Conservation (phyloP, 1,140 invertebrate genomes). For the Drosophila insularis region DNA sequence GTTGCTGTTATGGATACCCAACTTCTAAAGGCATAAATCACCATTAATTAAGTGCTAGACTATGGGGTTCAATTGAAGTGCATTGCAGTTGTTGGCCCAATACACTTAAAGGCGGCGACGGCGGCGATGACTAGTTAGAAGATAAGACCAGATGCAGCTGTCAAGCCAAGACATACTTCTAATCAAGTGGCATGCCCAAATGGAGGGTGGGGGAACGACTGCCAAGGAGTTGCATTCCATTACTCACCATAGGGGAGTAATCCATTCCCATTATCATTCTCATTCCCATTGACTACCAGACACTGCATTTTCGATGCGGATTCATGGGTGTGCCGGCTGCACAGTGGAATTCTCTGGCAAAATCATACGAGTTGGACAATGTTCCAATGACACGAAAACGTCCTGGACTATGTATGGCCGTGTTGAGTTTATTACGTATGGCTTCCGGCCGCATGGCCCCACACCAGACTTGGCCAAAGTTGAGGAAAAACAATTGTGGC, state of each 20-base stretch:
- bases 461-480: constrained; percentile 95
- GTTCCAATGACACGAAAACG: constrained; percentile 91
- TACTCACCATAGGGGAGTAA: constrained; percentile 7
- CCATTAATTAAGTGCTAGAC: constrained; percentile 65
- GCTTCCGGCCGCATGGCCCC: constrained; percentile 78
- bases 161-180: constrained; percentile 24
- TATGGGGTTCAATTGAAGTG: constrained; percentile 59
- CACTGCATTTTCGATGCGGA: constrained; percentile 91
- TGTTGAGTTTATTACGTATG: constrained; percentile 84
- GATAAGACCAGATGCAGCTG: constrained; percentile 24
- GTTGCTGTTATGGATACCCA: constrained; percentile 17
- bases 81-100: constrained; percentile 53
- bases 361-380: constrained; percentile 92
- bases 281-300: constrained; percentile 56
- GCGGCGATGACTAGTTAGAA: constrained; percentile 16
- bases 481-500: constrained; percentile 91
- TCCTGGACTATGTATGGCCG: constrained; percentile 92
- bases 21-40: constrained; percentile 64
- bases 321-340: constrained; percentile 90
- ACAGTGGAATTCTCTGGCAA: constrained; percentile 89
- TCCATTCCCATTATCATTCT: too few species aligned
- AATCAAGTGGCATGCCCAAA: constrained; percentile 33
- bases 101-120: constrained; percentile 17
- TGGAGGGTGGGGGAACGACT: constrained; percentile 5
- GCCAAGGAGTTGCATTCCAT: not conserved